These are phyloP conservation scores for Pheucticus melanocephalus DNA, from an alignment of 2,113 vertebrate genomes.

Conservation along the genomic window DNA sequence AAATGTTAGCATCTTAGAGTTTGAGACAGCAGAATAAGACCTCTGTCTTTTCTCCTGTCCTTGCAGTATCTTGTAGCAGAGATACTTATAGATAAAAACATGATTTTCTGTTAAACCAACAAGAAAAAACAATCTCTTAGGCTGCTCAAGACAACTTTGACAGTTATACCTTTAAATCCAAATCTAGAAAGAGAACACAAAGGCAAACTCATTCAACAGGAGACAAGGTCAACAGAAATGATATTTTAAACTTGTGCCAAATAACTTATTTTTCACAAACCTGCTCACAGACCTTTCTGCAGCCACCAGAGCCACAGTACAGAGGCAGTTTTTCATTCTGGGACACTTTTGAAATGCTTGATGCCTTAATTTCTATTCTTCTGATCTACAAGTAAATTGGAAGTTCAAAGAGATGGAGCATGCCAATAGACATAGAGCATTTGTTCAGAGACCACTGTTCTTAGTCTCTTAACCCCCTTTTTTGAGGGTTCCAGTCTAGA, in stretches of 20 bases:
- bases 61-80: not conserved
- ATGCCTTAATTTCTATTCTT: not conserved
- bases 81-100: not conserved
- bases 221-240: not conserved
- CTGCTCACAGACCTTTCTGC: not conserved
- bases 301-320: not conserved
- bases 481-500: not conserved
- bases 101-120: not conserved
- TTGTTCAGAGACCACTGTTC: not conserved
- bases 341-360: fast-evolving
- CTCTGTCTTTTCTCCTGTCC: not conserved
- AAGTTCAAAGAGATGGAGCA: not conserved
- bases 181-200: not conserved
- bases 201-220: not conserved
- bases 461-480: not conserved
- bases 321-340: not conserved
- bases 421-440: not conserved
- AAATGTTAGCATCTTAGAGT: not conserved
- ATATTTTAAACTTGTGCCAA: not conserved
- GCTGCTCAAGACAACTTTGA: not conserved
- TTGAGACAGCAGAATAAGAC: not conserved
- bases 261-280: not conserved
- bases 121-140: not conserved
- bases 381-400: not conserved
- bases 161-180: not conserved